These are phyloP conservation scores for Stenotaenia linearis DNA, from an alignment of 2,888 invertebrate species.

Conservation along the genomic window DNA sequence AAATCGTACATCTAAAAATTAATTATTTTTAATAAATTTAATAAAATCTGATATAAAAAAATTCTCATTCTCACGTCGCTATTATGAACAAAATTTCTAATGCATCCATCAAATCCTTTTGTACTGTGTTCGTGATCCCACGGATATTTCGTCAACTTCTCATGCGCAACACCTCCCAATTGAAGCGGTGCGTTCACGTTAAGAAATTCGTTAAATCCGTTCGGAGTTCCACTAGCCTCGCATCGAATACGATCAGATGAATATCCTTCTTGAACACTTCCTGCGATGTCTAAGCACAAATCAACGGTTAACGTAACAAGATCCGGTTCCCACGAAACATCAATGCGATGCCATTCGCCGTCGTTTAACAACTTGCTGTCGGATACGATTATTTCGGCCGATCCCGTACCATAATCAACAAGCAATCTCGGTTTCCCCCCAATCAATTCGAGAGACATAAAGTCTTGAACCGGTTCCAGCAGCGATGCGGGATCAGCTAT, in stretches of 20 bases:
- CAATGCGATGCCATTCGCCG: conserved; percentile 79
- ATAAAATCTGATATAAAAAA: not conserved
- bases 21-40: not conserved
- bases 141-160: conserved; percentile 44
- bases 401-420: conserved; percentile 82
- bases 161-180: conserved; percentile 53
- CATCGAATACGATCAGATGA: conserved; percentile 70
- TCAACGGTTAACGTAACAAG: conserved; percentile 66
- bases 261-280: conserved; percentile 10
- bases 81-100: conserved; percentile 81
- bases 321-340: conserved; percentile 57
- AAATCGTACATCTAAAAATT: conserved; percentile 72
- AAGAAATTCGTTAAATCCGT: conserved; percentile 65
- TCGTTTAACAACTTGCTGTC: conserved; percentile 66
- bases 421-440: conserved; percentile 73
- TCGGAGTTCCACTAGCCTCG: conserved; percentile 80
- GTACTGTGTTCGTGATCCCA: conserved; percentile 67
- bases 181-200: conserved; percentile 84
- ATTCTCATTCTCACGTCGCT: conserved; percentile 32
- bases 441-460: conserved; percentile 78
- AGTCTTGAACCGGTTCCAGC: conserved; percentile 56
- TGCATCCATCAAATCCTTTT: conserved; percentile 77
- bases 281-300: conserved; percentile 47
- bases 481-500: conserved; percentile 38
- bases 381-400: conserved; percentile 62